These are phyloP conservation scores for Platysteira castanea DNA, from an alignment of 2,113 vertebrate genomes.

Conservation along the genomic window DNA sequence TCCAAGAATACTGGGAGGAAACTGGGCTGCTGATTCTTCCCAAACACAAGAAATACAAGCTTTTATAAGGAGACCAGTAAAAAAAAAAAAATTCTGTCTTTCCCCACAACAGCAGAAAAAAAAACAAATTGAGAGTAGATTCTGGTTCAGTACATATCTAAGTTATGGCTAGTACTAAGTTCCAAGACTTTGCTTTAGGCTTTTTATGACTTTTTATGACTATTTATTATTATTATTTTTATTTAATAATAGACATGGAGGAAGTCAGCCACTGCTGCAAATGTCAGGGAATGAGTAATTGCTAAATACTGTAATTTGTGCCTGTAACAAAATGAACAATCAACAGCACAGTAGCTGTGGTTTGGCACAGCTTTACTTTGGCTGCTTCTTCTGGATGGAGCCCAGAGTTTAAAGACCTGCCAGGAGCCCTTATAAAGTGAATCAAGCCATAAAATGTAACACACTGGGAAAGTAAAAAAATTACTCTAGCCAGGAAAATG, in stretches of 20 bases:
- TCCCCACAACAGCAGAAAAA: neutral
- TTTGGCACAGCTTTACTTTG: constrained; percentile 23
- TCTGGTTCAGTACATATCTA: neutral
- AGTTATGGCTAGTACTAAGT: neutral
- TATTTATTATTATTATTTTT: neutral
- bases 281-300: neutral
- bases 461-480: neutral
- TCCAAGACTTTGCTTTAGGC: neutral
- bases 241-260: neutral
- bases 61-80: neutral
- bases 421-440: neutral
- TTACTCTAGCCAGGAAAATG: neutral
- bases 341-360: neutral
- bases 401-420: neutral
- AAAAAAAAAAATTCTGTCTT: neutral
- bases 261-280: neutral
- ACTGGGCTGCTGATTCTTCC: neutral
- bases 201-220: neutral
- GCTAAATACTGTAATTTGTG: neutral
- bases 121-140: neutral
- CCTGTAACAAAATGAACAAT: constrained; percentile 1
- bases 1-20: neutral
- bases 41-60: neutral
- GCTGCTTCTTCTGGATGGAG: neutral
- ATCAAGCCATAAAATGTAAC: neutral